Evolutionary conservation across 2,888 invertebrate species (phyloP).

Genomic region (Agrotis segetum): DNA sequence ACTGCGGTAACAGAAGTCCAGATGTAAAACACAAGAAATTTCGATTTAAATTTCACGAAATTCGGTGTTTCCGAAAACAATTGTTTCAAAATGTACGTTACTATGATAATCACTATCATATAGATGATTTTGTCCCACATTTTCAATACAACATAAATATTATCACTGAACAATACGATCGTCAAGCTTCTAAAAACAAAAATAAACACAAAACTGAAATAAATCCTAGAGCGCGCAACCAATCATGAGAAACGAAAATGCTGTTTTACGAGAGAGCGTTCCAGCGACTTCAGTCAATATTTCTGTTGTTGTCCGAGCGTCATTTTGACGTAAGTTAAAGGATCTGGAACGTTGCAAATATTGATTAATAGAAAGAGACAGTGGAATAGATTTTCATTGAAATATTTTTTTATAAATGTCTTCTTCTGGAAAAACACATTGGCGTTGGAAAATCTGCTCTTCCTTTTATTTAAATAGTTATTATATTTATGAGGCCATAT

Average conservation of each 20-base stretch:
- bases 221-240: constrained; percentile 58
- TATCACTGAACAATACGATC: constrained; percentile 49
- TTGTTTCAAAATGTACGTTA: constrained; percentile 86
- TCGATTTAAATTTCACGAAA: constrained; percentile 88
- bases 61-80: constrained; percentile 88
- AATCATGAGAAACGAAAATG: constrained; percentile 64
- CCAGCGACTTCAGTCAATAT: constrained; percentile 31
- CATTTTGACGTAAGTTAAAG: constrained; percentile 32
- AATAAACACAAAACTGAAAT: constrained; percentile 63
- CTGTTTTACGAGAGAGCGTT: constrained; percentile 42
- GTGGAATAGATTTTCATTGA: constrained; percentile 14
- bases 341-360: constrained; percentile 41
- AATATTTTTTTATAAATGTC: neutral
- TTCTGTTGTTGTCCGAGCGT: constrained; percentile 27
- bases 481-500: neutral
- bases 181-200: constrained; percentile 63
- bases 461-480: neutral
- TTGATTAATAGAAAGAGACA: constrained; percentile 42
- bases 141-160: constrained; percentile 51
- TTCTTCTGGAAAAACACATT: neutral
- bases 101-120: constrained; percentile 77
- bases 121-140: constrained; percentile 88
- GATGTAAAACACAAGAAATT: constrained; percentile 88
- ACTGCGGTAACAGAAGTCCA: constrained; percentile 84
- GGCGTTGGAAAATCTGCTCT: neutral